Base-by-base conservation (phyloP, 2,113 vertebrate genomes). In the Solea senegalensis region DNA sequence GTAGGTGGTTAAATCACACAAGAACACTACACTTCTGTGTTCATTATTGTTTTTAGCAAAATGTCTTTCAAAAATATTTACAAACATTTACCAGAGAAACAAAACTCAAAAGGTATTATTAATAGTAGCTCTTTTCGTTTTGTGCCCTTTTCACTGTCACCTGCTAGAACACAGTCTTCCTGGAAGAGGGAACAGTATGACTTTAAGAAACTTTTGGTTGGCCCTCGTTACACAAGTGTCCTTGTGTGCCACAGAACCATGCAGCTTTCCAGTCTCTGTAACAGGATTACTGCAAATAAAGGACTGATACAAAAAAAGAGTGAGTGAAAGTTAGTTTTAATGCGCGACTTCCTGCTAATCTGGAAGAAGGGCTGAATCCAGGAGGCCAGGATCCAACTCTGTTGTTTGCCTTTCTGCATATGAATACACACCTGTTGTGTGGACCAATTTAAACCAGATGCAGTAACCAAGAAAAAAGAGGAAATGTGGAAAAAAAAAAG, bases 201-300 rank as follows among this genome's bases (percentile, higher is more conserved):
- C 15, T 7, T 49, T 10, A 16, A 4, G 13, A 12, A 53, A 21
- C 21, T 8, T 26, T 26, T 34, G 34, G 34, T 34, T 34, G 34
- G 34, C 34, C 34, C 34, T 34, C 34, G 2, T 34, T 34, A 34
- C 5, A 21, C 5, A 34, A 34, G 34, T 34, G 34, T 34, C 34
- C 1, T 6, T 34, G 34, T 34, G 5, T 34, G 3, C 34, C 21
- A 21, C 21, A 21, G 21, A 21, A 21, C 21, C n/a, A n/a, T n/a
- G n/a, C n/a, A n/a, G n/a, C n/a, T n/a, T n/a, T n/a, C 64, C 8
- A 56, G 10, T 58, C 49, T 69, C 28, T 74, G 69, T 49, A 14
- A 52, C 14, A 5, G 65, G 61, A 65, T 74, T 57, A 56, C 28
- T 28, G n/a, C 49, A 63, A 63, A 72, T 62, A 3, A 51, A 50